These are phyloP conservation scores for Lutjanus argentimaculatus DNA, from an alignment of 2,797 vertebrate species.

Conservation along the genomic window DNA sequence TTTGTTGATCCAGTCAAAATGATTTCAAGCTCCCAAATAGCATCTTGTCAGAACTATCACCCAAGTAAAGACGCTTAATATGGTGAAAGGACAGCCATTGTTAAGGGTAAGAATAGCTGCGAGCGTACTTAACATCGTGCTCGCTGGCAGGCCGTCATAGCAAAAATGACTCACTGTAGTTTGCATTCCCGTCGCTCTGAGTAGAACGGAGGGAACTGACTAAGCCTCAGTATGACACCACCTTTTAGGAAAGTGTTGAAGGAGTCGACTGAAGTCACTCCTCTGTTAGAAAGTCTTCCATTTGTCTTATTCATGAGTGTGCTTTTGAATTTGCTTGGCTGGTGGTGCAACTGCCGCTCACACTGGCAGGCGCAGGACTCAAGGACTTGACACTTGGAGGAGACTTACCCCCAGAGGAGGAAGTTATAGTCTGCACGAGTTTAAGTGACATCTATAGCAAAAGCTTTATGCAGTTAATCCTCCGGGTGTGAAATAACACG, in stretches of 20 bases:
- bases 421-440: slow-evolving; percentile 32
- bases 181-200: slow-evolving; percentile 39
- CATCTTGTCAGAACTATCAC: slow-evolving; percentile 53
- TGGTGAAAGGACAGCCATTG: slow-evolving; percentile 52
- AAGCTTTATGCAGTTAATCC: slow-evolving; percentile 31
- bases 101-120: slow-evolving; percentile 62
- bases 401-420: slow-evolving; percentile 55
- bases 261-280: slow-evolving; percentile 59
- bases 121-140: slow-evolving; percentile 46
- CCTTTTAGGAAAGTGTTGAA: slow-evolving; percentile 54
- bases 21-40: slow-evolving; percentile 52
- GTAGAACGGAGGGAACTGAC: slow-evolving; percentile 36
- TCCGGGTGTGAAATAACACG: slow-evolving; percentile 23
- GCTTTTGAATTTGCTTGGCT: slow-evolving; percentile 66
- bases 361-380: slow-evolving; percentile 49
- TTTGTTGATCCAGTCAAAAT: slow-evolving; percentile 61
- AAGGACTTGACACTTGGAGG: slow-evolving; percentile 61
- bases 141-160: slow-evolving; percentile 45
- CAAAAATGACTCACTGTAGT: slow-evolving; percentile 58
- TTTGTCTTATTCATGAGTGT: slow-evolving; percentile 71
- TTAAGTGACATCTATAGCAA: slow-evolving; percentile 41
- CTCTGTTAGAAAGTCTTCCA: slow-evolving; percentile 53
- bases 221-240: slow-evolving; percentile 55
- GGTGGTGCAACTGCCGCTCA: slow-evolving; percentile 51
- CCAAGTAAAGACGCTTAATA: slow-evolving; percentile 57